phyloP scores from a whole-genome alignment of 2,888 invertebrate species.

The Lasioglossum malachurum region DNA sequence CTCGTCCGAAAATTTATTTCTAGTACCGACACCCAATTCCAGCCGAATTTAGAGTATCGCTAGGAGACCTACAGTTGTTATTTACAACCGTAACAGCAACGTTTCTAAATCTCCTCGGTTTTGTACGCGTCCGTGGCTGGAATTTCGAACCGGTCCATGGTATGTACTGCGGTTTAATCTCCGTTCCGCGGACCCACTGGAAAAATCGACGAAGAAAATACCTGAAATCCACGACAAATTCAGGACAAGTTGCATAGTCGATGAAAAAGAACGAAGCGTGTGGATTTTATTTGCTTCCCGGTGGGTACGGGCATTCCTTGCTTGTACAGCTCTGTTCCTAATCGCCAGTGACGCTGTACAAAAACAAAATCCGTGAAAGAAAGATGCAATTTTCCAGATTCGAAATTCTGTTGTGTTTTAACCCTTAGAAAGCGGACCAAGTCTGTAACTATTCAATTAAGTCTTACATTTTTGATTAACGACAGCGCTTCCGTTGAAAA shows the following conservation, averaged over 20 bases:
- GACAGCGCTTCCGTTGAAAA: not conserved
- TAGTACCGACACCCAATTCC: not conserved
- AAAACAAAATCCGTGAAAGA: not conserved
- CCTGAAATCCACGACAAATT: not conserved
- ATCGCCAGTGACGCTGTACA: not conserved
- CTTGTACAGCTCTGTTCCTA: not conserved
- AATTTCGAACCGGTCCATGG: not conserved
- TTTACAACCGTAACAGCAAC: not conserved
- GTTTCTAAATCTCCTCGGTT: constrained; percentile 1
- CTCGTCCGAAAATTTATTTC: not conserved
- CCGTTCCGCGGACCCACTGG: not conserved
- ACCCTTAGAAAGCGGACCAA: too few species aligned
- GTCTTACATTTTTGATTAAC: not conserved
- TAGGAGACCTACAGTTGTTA: not conserved
- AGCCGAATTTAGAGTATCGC: not conserved
- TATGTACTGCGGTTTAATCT: not conserved
- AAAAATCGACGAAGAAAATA: not conserved
- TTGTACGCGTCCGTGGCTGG: not conserved
- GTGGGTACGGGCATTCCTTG: not conserved
- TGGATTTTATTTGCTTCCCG: not conserved
- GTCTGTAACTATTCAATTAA: too few species aligned
- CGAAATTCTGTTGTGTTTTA: not conserved
- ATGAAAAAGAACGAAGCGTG: not conserved
- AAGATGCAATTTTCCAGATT: not conserved
- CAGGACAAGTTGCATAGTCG: not conserved